Base-by-base conservation (phyloP, 2,888 invertebrate genomes). In the Drosophila koepferae region DNA sequence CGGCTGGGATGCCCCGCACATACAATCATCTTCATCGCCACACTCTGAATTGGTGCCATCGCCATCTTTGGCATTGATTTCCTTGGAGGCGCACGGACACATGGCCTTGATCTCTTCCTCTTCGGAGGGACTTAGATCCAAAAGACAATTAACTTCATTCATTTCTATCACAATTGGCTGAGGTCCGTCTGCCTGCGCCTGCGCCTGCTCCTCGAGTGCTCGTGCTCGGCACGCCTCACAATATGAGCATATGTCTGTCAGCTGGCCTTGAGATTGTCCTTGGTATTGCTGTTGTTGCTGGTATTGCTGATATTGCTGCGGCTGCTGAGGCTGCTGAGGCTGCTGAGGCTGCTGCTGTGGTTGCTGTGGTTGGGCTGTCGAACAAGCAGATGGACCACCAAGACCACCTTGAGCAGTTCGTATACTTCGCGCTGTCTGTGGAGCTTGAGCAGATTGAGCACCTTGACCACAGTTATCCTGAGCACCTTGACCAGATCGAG, bases 141-240 rank as follows among this genome's bases (percentile, higher is more conserved):
- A 12, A 6, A 56, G 0, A 10, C 69, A 60, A n/a, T 40, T 34
- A 0, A 34, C 38, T 0, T 55, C 41, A 1, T 53, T 43, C 41
- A 61, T 23, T 20, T 74, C 69, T n/a, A 69, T 61, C 9, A 23
- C 3, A 10, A 74, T 74, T 0, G 63, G 69, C 2, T 64, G n/a
- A 2, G 61, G 14, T 3, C 31, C 44, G 14, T 1, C 3, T 5
- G 16, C 16, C 16, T 16, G 1, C 2, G 51, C 51, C 12, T 49
- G 49, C 1, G 51, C 51, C 12, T 49, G 49, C 1, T 31, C 31
- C 10, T 49, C 31, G 18, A 34, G 49, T 7, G 14, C n/a, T 20
- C 7, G 7, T 0, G 10, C 9, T 1, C 14, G 12, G 23, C 38
- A 53, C 4, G 5, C 2, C 10, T 46, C 14, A 18, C 53, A 40